A percentile compares a stretch with the other conserved stretches of the same genome.
These are phyloP conservation scores for Archivesica marissinica DNA, from an alignment of 1,140 invertebrate genomes.

Conservation along the genomic window DNA sequence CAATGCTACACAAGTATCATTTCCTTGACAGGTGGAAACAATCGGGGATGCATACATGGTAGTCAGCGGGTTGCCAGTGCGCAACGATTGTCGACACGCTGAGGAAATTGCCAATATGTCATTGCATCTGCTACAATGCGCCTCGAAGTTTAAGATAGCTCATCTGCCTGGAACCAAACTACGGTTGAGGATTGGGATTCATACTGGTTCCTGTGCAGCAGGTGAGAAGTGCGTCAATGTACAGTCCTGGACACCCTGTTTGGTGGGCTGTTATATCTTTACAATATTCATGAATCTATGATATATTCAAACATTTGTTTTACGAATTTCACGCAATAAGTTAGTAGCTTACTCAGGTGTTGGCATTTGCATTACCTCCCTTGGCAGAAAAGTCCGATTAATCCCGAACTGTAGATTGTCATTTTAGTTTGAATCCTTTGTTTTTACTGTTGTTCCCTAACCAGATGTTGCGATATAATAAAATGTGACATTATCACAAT, in stretches of 20 bases:
- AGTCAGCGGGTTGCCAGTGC: constrained; percentile 57
- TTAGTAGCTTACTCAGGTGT: background rate
- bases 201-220: constrained; percentile 63
- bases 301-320: background rate
- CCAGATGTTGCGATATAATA: background rate
- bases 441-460: background rate
- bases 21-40: constrained; percentile 71
- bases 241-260: background rate
- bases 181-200: constrained; percentile 66
- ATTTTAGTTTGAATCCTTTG: background rate
- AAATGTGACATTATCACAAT: too few species aligned
- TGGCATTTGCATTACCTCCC: background rate
- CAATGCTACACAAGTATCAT: too few species aligned
- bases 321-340: background rate
- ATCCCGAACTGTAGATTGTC: background rate
- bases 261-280: background rate
- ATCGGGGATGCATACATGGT: constrained; percentile 91
- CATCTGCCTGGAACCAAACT: constrained; percentile 79
- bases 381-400: background rate
- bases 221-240: background rate
- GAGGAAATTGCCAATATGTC: constrained; percentile 87
- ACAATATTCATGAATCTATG: background rate
- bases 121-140: constrained; percentile 85
- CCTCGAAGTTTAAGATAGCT: constrained; percentile 85
- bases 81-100: constrained; percentile 83